These are phyloP conservation scores for Sigmodon hispidus DNA, from an alignment of 2,113 vertebrate species.

Conservation along the genomic window DNA sequence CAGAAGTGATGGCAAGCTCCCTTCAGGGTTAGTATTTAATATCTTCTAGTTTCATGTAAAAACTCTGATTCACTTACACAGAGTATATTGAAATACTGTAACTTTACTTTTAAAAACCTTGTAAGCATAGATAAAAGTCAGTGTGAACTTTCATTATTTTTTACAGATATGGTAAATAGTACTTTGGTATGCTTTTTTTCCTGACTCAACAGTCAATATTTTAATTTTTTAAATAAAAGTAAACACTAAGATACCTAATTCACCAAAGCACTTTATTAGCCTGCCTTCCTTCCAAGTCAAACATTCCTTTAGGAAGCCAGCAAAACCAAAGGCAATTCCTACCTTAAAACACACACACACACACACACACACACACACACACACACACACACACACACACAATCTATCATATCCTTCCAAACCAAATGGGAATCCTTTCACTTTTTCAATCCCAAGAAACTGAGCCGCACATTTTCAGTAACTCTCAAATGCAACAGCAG, in stretches of 20 bases:
- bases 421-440: slow-evolving; percentile 22
- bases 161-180: background rate
- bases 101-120: slow-evolving; percentile 14
- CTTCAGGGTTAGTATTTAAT: slow-evolving; percentile 12
- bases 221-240: slow-evolving; percentile 17
- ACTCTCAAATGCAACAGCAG: background rate
- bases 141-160: background rate
- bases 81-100: background rate
- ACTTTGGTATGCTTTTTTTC: slow-evolving; percentile 29
- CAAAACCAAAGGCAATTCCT: background rate
- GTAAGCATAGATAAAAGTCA: slow-evolving; percentile 43
- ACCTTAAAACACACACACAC: background rate
- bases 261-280: background rate
- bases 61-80: background rate
- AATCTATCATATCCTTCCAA: background rate
- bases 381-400: background rate
- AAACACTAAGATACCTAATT: background rate
- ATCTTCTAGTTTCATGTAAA: slow-evolving; percentile 28
- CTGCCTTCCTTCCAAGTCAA: fast-evolving
- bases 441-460: background rate
- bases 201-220: slow-evolving; percentile 36
- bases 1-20: background rate
- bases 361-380: background rate
- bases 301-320: background rate
- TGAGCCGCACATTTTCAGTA: background rate